Conservation (phyloP, 2,113 vertebrate species). For the Pituophis catenifer region DNA sequence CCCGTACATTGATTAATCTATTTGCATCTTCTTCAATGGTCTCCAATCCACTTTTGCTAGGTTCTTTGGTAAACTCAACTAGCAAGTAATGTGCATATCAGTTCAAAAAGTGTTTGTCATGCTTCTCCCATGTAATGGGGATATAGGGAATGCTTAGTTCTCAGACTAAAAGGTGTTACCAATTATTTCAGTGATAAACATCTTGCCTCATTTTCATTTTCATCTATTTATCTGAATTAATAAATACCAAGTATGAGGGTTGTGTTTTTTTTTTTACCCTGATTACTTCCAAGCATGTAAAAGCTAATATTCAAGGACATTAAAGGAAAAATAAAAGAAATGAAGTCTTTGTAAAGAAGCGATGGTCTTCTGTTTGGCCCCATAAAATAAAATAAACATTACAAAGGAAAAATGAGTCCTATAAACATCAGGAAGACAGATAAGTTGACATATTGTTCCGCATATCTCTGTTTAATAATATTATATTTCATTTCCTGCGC, state of each 20-base stretch:
- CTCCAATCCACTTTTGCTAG: neutral
- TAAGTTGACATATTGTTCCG: constrained; percentile 86
- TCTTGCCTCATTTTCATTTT: constrained; percentile 60
- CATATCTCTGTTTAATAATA: constrained; percentile 97
- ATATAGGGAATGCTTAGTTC: constrained; percentile 37
- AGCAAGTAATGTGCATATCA: neutral
- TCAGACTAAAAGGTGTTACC: constrained; percentile 44
- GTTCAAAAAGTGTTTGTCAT: constrained; percentile 14
- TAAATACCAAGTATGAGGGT: constrained; percentile 63
- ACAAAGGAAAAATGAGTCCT: constrained; percentile 76
- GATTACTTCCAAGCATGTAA: constrained; percentile 63
- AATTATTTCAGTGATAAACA: constrained; percentile 35
- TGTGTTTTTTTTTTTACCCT: constrained; percentile 52
- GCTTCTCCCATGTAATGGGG: constrained; percentile 42
- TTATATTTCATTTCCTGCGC: constrained; percentile 97
- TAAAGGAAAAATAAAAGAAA: constrained; percentile 75
- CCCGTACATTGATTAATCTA: neutral
- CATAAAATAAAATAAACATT: constrained; percentile 83
- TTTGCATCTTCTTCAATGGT: rapidly evolving
- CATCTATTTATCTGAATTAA: constrained; percentile 70
- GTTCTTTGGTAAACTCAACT: neutral
- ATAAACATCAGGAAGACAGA: constrained; percentile 85
- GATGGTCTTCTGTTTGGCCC: constrained; percentile 73
- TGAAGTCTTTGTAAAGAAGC: constrained; percentile 70
- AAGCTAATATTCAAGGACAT: constrained; percentile 71